Percentiles rank a stretch among this genome's conserved stretches.
Conservation (phyloP, 1,140 invertebrate species). For the Forficula auricularia region DNA sequence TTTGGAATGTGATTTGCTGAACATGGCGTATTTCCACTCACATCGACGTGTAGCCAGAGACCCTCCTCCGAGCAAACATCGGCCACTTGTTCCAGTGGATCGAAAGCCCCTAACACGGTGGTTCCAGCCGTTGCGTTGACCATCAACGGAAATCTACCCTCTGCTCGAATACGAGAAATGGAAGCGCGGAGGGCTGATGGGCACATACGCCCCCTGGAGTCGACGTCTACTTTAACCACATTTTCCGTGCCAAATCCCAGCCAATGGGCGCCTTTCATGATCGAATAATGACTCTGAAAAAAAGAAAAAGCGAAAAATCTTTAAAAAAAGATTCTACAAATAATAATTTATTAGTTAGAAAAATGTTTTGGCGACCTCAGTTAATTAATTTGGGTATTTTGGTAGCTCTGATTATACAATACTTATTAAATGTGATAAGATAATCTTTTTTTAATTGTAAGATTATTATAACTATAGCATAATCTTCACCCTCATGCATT, state of each 20-base stretch:
- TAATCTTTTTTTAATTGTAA: too few species aligned
- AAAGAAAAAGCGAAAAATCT: conserved; percentile 10
- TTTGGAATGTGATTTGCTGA: too few species aligned
- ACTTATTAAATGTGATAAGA: too few species aligned
- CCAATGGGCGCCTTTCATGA: conserved; percentile 60
- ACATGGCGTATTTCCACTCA: too few species aligned
- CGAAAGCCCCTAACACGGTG: conserved; percentile 67
- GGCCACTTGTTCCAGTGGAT: conserved; percentile 56
- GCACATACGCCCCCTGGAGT: conserved; percentile 45
- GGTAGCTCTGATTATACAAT: too few species aligned
- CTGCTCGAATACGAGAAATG: neutral
- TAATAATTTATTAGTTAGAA: too few species aligned
- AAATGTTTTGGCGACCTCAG: too few species aligned
- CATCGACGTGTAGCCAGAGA: conserved; percentile 78
- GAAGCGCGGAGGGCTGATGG: conserved; percentile 37
- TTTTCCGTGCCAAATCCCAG: conserved; percentile 64
- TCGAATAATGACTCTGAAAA: conserved; percentile 65
- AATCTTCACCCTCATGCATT: too few species aligned
- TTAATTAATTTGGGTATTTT: too few species aligned
- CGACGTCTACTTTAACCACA: conserved; percentile 46
- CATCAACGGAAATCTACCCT: conserved; percentile 7
- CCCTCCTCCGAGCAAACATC: conserved; percentile 39
- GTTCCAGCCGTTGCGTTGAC: conserved; percentile 35
- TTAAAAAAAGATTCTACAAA: neutral
- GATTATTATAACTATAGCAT: too few species aligned